A percentile compares a stretch with the other conserved stretches of the same genome.
Evolutionary conservation across 1,140 invertebrate species (phyloP).

Genomic region (Metaphire vulgaris): DNA sequence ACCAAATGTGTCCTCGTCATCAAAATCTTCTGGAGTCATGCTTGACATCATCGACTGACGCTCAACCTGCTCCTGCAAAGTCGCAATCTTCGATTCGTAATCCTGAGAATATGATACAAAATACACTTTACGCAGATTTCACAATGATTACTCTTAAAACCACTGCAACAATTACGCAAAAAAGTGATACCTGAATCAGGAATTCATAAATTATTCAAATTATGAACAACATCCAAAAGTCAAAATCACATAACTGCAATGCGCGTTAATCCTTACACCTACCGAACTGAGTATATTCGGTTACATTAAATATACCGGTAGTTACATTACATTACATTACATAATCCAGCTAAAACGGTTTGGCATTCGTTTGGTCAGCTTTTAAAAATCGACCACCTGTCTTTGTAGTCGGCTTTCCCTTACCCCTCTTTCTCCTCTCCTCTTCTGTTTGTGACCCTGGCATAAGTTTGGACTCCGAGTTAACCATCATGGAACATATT

Average conservation of each 20-base stretch:
- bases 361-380: too few relatives aligned
- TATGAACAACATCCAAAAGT: background rate
- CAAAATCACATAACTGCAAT: background rate
- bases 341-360: too few relatives aligned
- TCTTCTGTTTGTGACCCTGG: too few relatives aligned
- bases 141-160: background rate
- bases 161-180: background rate
- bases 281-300: background rate
- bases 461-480: too few relatives aligned
- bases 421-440: too few relatives aligned
- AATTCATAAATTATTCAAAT: background rate
- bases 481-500: too few relatives aligned
- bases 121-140: background rate
- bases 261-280: background rate
- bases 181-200: background rate
- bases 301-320: too few relatives aligned
- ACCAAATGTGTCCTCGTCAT: conserved; percentile 60
- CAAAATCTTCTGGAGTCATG: conserved; percentile 89
- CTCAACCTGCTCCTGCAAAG: conserved; percentile 92
- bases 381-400: too few relatives aligned
- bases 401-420: too few relatives aligned
- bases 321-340: too few relatives aligned
- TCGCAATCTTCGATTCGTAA: conserved; percentile 95
- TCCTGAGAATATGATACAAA: conserved; percentile 59
- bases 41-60: conserved; percentile 93